Evolutionary conservation across 2,113 vertebrate genomes (phyloP), one percentile per base, ranked within the genome.

Genomic region (Excalfactoria chinensis): DNA sequence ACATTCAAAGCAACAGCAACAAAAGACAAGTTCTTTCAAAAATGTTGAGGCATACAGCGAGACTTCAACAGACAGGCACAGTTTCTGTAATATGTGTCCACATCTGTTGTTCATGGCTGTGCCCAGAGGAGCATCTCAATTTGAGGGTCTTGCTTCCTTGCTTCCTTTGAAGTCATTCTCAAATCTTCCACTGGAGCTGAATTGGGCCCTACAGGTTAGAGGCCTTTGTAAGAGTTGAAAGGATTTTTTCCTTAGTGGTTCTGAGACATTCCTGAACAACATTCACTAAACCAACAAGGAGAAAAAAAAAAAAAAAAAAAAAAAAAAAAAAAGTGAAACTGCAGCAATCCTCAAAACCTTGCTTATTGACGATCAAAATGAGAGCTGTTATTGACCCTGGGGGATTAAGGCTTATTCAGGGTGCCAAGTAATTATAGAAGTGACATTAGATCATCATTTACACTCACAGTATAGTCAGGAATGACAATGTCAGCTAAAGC

Each of bases 381-480:
- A 96, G 85, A 96, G 71, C 80, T 89, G 86, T 85, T 96, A 97
- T 96, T 97, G 96, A 98, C 96, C 90, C 85, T 93, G 14, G 48
- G 77, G 96, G 84, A 97, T 98, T 97, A 95, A 84, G 49, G 84
- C 92, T 96, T 86, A 96, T 94, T 95, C 85, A 93, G 70, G 91
- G 90, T 97, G 95, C 93, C 95, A 97, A 94, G 94, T 96, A 97
- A 97, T 97, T 98, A 97, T 88, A 95, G 88, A 95, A 95, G 67
- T 96, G 93, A 95, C 95, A 97, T 97, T 97, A 97, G 94, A 93
- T 89, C 92, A 96, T 97, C 94, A 94, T 96, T 97, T 97, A 97
- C 63, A 92, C 91, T 93, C 73, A 70, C 48, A 69, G 59, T 73
- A 60, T 60, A 96, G 84, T 89, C 91, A 92, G 94, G 94, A 97